Conservation (phyloP, 2,113 vertebrate genomes). For the Catagonus wagneri region DNA sequence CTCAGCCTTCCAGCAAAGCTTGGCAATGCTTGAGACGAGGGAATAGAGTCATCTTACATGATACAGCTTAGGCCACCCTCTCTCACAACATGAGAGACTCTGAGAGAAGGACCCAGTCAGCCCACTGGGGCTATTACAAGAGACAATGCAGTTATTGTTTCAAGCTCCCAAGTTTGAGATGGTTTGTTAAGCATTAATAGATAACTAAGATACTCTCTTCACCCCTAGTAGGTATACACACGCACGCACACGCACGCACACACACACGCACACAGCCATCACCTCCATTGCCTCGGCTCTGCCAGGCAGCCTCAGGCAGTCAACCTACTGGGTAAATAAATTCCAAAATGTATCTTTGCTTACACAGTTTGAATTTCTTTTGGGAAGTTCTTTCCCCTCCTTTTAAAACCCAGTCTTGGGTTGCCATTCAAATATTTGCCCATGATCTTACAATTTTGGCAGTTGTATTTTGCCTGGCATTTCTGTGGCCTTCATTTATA, state of each 20-base stretch:
- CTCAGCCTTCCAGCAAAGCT: not conserved
- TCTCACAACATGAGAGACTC: not conserved
- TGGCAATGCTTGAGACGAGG: not conserved
- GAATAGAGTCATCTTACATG: not conserved
- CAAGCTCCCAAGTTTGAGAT: not conserved
- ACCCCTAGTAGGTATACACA: not conserved
- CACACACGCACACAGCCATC: too few relatives aligned
- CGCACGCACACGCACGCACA: too few relatives aligned
- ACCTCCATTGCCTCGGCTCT: not conserved
- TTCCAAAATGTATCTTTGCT: constrained; percentile 28
- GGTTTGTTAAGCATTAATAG: not conserved
- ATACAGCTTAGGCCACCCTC: not conserved
- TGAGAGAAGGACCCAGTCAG: not conserved
- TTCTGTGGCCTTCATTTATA: constrained; percentile 68
- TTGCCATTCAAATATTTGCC: constrained; percentile 54
- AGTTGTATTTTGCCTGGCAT: constrained; percentile 31
- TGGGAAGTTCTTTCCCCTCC: not conserved
- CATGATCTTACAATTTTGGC: constrained; percentile 57
- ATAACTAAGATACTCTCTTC: not conserved
- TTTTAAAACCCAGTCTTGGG: not conserved
- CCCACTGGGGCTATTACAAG: not conserved
- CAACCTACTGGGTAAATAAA: not conserved
- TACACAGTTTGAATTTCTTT: constrained; percentile 40
- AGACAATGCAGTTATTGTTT: not conserved
- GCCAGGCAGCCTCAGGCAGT: not conserved